Evolutionary conservation across 2,113 vertebrate species (phyloP).

Genomic region (Pogonocichla stellata): DNA sequence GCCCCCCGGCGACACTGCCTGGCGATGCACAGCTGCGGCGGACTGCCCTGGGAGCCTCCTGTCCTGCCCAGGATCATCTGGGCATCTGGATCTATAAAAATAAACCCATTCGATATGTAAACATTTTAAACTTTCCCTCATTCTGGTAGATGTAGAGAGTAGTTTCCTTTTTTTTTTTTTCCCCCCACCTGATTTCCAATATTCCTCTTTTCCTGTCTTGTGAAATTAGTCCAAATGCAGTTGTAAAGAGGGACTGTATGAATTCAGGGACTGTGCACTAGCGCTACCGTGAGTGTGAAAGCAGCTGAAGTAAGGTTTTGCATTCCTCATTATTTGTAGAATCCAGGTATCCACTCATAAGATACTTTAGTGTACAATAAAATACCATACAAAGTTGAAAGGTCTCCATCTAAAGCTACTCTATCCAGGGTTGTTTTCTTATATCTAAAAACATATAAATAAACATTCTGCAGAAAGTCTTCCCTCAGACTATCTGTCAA

Average conservation of each 20-base stretch:
- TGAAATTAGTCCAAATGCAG: not conserved
- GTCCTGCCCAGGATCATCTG: fast-evolving
- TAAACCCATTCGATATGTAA: fast-evolving
- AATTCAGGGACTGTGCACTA: not conserved
- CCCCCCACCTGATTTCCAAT: not conserved
- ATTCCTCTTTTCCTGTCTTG: not conserved
- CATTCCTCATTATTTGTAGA: not conserved
- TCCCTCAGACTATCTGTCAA: not conserved
- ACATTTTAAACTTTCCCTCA: not conserved
- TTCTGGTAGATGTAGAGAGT: not conserved
- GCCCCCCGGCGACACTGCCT: not conserved
- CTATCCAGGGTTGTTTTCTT: not conserved
- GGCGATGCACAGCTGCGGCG: not conserved
- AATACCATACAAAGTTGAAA: not conserved
- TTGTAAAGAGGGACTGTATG: not conserved
- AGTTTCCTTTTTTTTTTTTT: not conserved
- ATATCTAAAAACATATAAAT: fast-evolving
- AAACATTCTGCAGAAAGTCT: not conserved
- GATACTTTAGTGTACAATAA: not conserved
- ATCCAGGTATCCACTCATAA: not conserved
- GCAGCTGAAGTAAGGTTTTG: not conserved
- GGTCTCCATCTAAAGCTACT: not conserved
- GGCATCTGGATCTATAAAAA: not conserved
- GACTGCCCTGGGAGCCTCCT: not conserved
- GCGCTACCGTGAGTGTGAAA: fast-evolving